Base-by-base conservation (phyloP, 2,113 vertebrate species). In the Anseranas semipalmata region DNA sequence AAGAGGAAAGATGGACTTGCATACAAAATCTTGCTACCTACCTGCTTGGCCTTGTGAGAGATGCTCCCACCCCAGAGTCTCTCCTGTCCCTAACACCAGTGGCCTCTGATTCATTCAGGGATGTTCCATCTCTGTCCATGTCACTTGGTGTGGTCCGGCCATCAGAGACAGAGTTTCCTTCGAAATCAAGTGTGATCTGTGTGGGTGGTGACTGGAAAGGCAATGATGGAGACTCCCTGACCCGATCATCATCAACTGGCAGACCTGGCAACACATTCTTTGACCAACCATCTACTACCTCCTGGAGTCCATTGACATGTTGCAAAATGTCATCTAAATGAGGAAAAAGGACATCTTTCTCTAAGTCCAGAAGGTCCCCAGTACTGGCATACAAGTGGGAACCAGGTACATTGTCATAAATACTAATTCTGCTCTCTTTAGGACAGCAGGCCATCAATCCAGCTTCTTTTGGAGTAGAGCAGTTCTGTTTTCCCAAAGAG, bases 311-410 rank as follows among this genome's bases (percentile, higher is more conserved):
- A 37, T 98, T 99, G 84, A 99, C 98, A 5, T 99, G 99, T 82
- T 99, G 99, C 95, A 99, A 97, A 74, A 99, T 98, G 96, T 99
- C 99, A 65, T 99, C 99, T 78, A 99, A 95, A 95, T 99, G 99
- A 15, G 99, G 99, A 95, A 99, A 99, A 89, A 99, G 97, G 59
- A 99, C 99, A 73, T 99, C 99, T 71, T 98, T 99, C 93, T 99
- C 99, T 65, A 99, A 93, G 96, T 99, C 99, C 98, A 99, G 78
- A 55, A 99, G 98, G 85, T 99, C 99, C 3, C 99, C 99, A 0
- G 99, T 99, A 97, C 99, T 99, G 93, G 99, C 99, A 6, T 99
- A 99, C 50, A 99, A 97, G 76, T 99, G 99, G 33, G 99, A 99
- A 62, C 99, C 98, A 0, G 99, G 99, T n/a, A 99, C 99, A 1